Base-by-base conservation (phyloP, 2,113 vertebrate genomes). In the Pampusana beccarii region DNA sequence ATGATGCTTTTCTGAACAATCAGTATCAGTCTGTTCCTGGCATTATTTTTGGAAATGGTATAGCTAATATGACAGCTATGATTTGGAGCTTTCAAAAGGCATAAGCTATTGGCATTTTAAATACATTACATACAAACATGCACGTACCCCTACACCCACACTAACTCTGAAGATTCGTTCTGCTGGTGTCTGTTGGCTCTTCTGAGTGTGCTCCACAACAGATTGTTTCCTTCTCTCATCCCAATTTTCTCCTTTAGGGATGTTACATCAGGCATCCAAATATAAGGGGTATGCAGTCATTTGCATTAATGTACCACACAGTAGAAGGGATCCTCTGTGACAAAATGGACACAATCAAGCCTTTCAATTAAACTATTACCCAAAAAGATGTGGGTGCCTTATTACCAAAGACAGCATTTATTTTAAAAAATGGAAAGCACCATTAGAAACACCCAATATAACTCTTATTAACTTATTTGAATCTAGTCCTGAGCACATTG, bases 401-500 rank as follows among this genome's bases (percentile, higher is more conserved):
- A 96, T 93, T 95, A 96, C 62, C 91, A 92, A 92, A 93, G 93
- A 62, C 69, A 79, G 77, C 91, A 72, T 79, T 96, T 92, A 80
- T 80, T 77, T 80, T 16, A 11, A 92, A 86, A 83, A 95, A 91
- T 56, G 4, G 62, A 69, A 83, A 92, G 83, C 33, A 88, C 90
- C 95, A 96, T 96, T 97, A 96, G 93, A 95, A 97, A 97, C 92
- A 97, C 91, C 95, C 71, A 93, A 97, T 96, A 91, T 95, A 90
- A 96, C 93, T 77, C 88, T 78, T 95, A 94, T 90, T 96, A 92
- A 95, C 84, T 96, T 95, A 92, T 91, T 65, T 95, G 90, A 93
- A 89, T 95, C 80, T 34, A 77, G 77, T 89, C 66, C n/a, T 86
- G 80, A 94, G 91, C 81, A 93, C 86, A 93, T 11, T 86, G 88